phyloP scores from a whole-genome alignment of 2,113 vertebrate species.

The Peromyscus maniculatus region DNA sequence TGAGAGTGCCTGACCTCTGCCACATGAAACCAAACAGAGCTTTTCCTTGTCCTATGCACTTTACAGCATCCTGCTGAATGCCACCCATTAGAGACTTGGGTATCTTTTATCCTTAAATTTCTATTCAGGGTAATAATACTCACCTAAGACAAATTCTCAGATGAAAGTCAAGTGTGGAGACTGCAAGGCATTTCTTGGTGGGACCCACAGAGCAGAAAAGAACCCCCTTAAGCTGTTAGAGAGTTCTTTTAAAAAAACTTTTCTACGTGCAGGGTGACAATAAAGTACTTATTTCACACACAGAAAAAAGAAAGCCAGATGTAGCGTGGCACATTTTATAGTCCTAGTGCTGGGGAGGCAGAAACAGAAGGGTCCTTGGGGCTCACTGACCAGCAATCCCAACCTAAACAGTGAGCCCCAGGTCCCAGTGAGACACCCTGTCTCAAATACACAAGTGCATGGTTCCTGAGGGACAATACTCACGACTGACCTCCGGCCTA shows the following conservation, averaged over 20 bases:
- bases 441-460: not conserved
- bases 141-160: constrained; percentile 52
- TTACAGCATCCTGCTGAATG: constrained; percentile 10
- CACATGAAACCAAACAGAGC: not conserved
- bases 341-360: too few species aligned
- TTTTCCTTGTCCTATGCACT: not conserved
- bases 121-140: constrained; percentile 1
- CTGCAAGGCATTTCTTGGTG: not conserved
- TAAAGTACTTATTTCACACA: not conserved
- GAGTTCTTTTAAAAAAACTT: constrained; percentile 17
- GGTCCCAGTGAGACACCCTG: not conserved
- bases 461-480: not conserved
- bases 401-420: not conserved
- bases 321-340: not conserved
- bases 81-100: not conserved
- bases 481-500: not conserved
- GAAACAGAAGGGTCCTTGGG: not conserved
- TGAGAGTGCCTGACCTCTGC: not conserved
- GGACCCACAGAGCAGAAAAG: not conserved
- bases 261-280: not conserved
- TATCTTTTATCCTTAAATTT: not conserved
- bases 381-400: not conserved
- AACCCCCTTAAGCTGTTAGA: constrained; percentile 26
- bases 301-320: not conserved
- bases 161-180: constrained; percentile 31